Conservation (phyloP, 2,113 vertebrate species). For the Sinocyclocheilus grahami region DNA sequence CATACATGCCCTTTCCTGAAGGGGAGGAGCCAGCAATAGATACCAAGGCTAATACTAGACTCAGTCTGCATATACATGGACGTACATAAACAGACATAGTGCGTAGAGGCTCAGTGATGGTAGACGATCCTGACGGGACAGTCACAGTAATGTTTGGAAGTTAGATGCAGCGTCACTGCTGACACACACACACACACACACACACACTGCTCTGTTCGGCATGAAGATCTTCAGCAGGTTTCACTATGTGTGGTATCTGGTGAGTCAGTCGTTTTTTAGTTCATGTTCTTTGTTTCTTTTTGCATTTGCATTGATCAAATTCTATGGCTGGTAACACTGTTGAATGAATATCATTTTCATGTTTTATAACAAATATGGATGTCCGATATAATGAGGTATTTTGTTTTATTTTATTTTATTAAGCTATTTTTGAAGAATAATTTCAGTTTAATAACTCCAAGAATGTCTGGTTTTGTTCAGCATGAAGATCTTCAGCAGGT, state of each 20-base stretch:
- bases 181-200: not conserved
- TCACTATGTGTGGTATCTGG: slow-evolving; percentile 88
- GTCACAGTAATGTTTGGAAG: slow-evolving; percentile 11
- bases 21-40: slow-evolving; percentile 16
- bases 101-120: not conserved
- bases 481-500: slow-evolving; percentile 86
- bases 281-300: not conserved
- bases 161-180: slow-evolving; percentile 1
- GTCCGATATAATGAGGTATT: too few species aligned
- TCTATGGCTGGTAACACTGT: not conserved
- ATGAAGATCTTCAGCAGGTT: slow-evolving; percentile 88
- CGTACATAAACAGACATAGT: slow-evolving; percentile 8
- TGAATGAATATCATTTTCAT: too few species aligned
- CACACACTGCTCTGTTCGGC: slow-evolving; percentile 42
- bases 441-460: not conserved
- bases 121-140: not conserved
- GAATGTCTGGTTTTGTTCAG: slow-evolving; percentile 46
- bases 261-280: slow-evolving; percentile 69
- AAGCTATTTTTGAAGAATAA: too few species aligned
- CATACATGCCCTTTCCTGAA: slow-evolving; percentile 4
- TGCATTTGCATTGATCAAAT: not conserved
- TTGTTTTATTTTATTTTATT: too few species aligned
- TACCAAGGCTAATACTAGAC: not conserved
- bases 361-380: too few species aligned
- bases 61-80: slow-evolving; percentile 17